Base-by-base conservation (phyloP, 2,797 vertebrate genomes). In the Siniperca scherzeri region DNA sequence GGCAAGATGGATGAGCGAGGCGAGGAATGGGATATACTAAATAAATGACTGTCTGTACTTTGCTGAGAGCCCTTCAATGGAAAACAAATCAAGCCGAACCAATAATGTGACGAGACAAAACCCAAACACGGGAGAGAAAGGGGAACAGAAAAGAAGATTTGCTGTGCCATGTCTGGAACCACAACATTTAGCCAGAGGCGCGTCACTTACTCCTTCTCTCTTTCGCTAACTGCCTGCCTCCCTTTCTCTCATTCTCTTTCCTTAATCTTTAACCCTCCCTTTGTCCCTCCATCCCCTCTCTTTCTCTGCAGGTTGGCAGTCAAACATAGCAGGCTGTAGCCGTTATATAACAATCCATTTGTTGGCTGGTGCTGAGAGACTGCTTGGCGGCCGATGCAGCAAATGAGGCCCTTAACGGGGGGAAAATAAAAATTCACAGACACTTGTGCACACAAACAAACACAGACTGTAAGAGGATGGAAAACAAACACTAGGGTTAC, bases 341-440 rank as follows among this genome's bases (percentile, higher is more conserved):
- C 57, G n/a, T 94, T 93, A 87, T 77, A 68, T 87, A 92, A 94
- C 90, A 76, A 80, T 82, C 86, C 69, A 52, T 92, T 92, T 90
- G 82, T 85, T 88, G 90, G 83, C 78, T 64, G 61, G 8, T 72
- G 81, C 76, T 30, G 77, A 46, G 81, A 82, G 60, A 42, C 81
- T 48, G 74, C 66, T 87, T 66, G 78, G 78, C 69, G 64, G 70
- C 87, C 4, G 14, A 69, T 59, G 85, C 88, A 61, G 80, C 57
- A 83, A 89, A 91, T 57, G 77, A 62, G 73, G 52, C 52, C 62
- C 46, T 77, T 69, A 88, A 79, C 48, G 52, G 17, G 40, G 40
- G 40, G 40, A 11, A 16, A 68, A 71, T 53, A 67, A 66, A 48
- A 76, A 78, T 76, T 70, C 81, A 62, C 88, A 86, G 82, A 91